These are phyloP conservation scores for Bolinopsis microptera DNA, from an alignment of 37 sponge, comb jelly and placozoan species.

Conservation along the genomic window DNA sequence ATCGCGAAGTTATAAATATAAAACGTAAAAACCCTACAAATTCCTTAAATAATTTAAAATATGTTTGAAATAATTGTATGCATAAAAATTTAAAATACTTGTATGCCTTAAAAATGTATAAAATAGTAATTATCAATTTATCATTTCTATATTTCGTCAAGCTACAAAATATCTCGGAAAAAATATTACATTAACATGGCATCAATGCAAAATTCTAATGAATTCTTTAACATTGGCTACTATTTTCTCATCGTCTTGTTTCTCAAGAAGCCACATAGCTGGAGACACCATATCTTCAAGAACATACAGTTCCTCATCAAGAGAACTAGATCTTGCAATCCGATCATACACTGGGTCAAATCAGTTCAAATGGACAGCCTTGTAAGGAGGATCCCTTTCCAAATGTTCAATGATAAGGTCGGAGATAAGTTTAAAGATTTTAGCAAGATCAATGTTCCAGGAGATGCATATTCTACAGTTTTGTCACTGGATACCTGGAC, in stretches of 20 bases:
- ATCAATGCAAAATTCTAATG: not conserved
- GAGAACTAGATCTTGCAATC: not conserved
- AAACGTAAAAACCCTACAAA: no score
- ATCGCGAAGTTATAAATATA: no score
- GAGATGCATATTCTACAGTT: not conserved
- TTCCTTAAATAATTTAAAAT: no score
- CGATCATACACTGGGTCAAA: not conserved
- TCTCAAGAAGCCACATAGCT: not conserved
- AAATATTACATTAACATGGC: no score
- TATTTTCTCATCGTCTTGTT: not conserved
- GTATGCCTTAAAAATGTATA: no score
- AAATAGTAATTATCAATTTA: no score
- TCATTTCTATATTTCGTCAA: no score
- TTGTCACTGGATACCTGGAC: not conserved
- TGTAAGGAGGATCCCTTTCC: not conserved
- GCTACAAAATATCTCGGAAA: no score
- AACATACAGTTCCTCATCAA: not conserved
- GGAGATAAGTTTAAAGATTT: not conserved
- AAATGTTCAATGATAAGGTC: not conserved
- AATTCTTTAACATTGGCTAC: not conserved
- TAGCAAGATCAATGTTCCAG: not conserved
- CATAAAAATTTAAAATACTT: no score
- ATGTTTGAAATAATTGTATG: no score
- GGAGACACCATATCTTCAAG: not conserved
- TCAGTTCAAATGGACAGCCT: not conserved